Percentiles rank a stretch among this genome's conserved stretches.
Conservation (phyloP, 2,113 vertebrate genomes). For the Aspiorhynchus laticeps region DNA sequence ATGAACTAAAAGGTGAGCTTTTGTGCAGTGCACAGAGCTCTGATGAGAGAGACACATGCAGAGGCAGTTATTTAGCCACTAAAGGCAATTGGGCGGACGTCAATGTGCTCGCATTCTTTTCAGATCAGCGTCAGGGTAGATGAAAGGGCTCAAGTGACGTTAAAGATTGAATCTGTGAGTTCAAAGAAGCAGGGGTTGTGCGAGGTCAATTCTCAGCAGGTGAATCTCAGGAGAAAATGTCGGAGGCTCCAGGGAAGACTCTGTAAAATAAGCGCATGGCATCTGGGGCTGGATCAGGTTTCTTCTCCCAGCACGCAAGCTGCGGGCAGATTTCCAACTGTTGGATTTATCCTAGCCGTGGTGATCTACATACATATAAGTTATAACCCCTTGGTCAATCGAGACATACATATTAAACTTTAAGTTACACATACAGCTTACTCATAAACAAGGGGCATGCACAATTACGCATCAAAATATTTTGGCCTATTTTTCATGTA, state of each 20-base stretch:
- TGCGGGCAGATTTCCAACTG: background rate
- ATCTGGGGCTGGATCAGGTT: background rate
- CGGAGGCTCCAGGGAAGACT: background rate
- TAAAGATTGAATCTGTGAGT: background rate
- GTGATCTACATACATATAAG: background rate
- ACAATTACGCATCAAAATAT: background rate
- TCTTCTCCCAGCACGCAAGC: background rate
- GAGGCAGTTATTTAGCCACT: background rate
- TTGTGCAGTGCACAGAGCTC: background rate
- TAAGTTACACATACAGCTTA: background rate
- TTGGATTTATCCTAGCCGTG: background rate
- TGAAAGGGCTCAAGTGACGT: background rate
- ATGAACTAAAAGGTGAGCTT: slow-evolving; percentile 45
- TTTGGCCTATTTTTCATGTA: background rate
- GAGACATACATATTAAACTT: background rate
- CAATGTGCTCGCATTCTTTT: background rate
- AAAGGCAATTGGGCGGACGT: background rate
- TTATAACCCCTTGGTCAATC: background rate
- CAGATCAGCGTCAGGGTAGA: background rate
- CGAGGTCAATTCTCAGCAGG: background rate
- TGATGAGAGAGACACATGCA: background rate
- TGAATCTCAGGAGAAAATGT: slow-evolving; percentile 8
- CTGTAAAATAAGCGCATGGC: slow-evolving; percentile 15
- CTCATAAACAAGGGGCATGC: background rate
- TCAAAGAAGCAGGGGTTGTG: background rate